phyloP scores from a whole-genome alignment of 2,888 invertebrate species.

The Eupeodes latifasciatus region DNA sequence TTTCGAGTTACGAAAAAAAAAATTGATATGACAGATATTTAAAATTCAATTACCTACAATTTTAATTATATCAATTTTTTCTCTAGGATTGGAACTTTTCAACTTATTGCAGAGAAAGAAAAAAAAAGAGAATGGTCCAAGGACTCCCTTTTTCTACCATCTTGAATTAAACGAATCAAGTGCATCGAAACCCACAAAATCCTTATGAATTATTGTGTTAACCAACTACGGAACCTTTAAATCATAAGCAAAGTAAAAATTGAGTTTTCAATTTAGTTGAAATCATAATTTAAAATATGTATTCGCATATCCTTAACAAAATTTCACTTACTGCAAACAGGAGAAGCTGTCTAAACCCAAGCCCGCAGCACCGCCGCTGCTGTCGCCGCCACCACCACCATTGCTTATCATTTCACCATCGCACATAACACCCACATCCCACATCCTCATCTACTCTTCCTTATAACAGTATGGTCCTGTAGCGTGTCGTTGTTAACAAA shows the following conservation, averaged over 20 bases:
- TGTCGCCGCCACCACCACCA: background rate
- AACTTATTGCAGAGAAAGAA: too few species aligned
- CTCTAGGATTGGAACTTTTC: too few species aligned
- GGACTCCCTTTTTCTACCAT: too few species aligned
- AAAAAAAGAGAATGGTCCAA: too few species aligned
- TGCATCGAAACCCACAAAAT: too few species aligned
- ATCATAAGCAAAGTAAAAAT: slow-evolving; percentile 9
- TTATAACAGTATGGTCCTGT: slow-evolving; percentile 24
- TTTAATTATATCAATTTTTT: too few species aligned
- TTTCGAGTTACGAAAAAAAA: too few species aligned
- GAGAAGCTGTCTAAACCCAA: background rate
- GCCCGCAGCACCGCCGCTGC: too few species aligned
- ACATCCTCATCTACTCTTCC: background rate
- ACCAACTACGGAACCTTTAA: background rate
- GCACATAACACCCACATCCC: background rate
- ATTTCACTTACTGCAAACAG: slow-evolving; percentile 34
- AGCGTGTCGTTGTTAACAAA: slow-evolving; percentile 51
- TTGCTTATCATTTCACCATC: background rate
- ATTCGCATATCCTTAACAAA: slow-evolving; percentile 54
- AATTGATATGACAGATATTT: too few species aligned
- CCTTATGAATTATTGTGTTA: background rate
- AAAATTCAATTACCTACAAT: too few species aligned
- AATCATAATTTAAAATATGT: slow-evolving; percentile 63
- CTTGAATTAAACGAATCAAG: too few species aligned
- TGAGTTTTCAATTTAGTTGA: slow-evolving; percentile 61